Percentiles rank a stretch among this genome's conserved stretches.
phyloP scores from a whole-genome alignment of 2,113 vertebrate genomes.

The Laticauda colubrina region DNA sequence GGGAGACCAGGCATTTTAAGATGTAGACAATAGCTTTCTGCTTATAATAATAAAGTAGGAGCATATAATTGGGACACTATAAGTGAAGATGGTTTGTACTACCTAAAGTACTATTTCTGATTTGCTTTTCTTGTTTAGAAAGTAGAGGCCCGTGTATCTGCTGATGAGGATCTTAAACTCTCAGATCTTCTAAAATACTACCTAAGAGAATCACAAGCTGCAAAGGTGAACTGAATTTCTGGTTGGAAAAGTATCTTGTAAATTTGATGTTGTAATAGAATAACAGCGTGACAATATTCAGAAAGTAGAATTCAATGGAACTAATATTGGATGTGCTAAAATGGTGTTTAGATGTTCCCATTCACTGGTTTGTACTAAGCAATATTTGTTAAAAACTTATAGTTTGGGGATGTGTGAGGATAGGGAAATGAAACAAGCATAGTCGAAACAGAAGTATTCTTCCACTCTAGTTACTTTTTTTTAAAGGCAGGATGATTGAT shows the following conservation, averaged over 20 bases:
- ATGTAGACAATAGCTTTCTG: neutral
- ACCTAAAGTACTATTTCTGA: conserved; percentile 16
- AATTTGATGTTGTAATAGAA: conserved; percentile 2
- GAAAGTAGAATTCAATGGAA: neutral
- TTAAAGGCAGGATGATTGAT: neutral
- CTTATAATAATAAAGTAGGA: neutral
- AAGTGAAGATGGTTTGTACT: neutral
- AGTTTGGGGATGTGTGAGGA: neutral
- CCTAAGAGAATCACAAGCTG: conserved; percentile 96
- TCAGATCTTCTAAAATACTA: conserved; percentile 97
- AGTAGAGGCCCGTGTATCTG: conserved; percentile 94
- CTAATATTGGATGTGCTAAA: neutral
- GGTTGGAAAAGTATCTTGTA: conserved; percentile 8
- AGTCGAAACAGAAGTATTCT: neutral
- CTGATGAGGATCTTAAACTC: conserved; percentile 96
- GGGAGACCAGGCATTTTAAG: neutral
- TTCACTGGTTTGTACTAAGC: neutral
- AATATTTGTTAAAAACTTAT: neutral
- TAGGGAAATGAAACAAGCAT: neutral
- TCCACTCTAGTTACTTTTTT: neutral
- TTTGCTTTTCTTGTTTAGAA: conserved; percentile 73
- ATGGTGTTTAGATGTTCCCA: neutral
- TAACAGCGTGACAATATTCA: conserved; percentile 3
- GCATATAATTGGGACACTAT: neutral
- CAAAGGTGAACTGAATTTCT: conserved; percentile 79